Evolutionary conservation across 2,113 vertebrate genomes (phyloP).

Genomic region (Salvelinus alpinus): DNA sequence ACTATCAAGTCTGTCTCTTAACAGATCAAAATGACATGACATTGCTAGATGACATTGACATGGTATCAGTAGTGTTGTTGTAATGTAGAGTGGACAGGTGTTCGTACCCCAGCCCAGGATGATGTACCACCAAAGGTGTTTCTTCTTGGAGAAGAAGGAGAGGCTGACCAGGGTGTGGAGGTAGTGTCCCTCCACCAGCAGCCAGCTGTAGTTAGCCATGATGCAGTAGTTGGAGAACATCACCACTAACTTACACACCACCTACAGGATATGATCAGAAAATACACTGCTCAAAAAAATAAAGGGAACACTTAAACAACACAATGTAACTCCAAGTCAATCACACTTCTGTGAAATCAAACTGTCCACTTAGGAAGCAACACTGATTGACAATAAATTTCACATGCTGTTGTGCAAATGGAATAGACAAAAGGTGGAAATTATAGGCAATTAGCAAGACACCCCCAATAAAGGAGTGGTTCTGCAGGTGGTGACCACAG

Average conservation of each 20-base stretch:
- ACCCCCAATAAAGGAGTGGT: too few species aligned
- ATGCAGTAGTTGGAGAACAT: slow-evolving; percentile 93
- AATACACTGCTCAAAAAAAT: not conserved
- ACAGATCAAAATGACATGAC: not conserved
- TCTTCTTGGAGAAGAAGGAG: slow-evolving; percentile 88
- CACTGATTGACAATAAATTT: too few species aligned
- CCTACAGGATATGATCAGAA: slow-evolving; percentile 62
- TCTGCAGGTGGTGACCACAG: too few species aligned
- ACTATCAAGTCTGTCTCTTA: not conserved
- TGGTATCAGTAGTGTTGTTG: not conserved
- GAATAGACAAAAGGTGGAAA: too few species aligned
- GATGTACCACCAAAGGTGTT: slow-evolving; percentile 85
- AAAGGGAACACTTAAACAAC: too few species aligned
- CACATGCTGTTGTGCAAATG: too few species aligned
- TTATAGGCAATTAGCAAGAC: too few species aligned
- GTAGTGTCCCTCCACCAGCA: slow-evolving; percentile 91
- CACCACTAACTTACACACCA: slow-evolving; percentile 85
- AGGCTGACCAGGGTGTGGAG: slow-evolving; percentile 87
- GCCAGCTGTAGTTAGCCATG: slow-evolving; percentile 94
- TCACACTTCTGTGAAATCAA: too few species aligned
- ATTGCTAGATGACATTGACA: not conserved
- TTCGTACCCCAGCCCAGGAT: slow-evolving; percentile 88
- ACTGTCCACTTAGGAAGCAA: too few species aligned
- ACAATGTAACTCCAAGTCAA: too few species aligned
- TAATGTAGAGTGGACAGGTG: not conserved